phyloP scores from a whole-genome alignment of 2,113 vertebrate genomes.

The Bungarus multicinctus region DNA sequence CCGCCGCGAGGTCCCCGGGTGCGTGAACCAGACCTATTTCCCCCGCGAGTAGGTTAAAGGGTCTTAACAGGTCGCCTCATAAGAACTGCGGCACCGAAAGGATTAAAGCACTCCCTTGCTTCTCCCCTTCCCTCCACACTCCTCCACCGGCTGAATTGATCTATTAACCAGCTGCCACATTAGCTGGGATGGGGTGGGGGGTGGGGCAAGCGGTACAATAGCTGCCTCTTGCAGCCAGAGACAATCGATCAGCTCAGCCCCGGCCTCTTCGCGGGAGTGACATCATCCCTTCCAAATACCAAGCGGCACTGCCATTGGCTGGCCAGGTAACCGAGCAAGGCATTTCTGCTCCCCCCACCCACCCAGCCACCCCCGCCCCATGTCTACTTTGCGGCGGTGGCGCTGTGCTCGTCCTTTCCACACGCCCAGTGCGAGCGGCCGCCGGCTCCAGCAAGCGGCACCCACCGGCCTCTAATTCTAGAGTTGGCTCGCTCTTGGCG shows the following conservation, averaged over 20 bases:
- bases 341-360: neutral
- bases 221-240: neutral
- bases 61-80: neutral
- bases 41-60: neutral
- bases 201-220: neutral
- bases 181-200: neutral
- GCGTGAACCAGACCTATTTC: neutral
- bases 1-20: neutral
- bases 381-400: neutral
- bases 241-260: neutral
- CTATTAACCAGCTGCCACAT: constrained; percentile 9
- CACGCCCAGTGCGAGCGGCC: neutral
- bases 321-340: constrained; percentile 12
- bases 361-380: neutral
- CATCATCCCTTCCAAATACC: constrained; percentile 27
- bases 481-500: neutral
- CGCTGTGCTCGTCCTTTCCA: neutral
- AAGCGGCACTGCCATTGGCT: constrained; percentile 27
- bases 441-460: neutral
- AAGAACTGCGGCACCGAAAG: neutral
- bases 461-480: neutral
- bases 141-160: neutral
- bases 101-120: neutral
- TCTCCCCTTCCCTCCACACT: neutral
- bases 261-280: neutral